A percentile compares a stretch with the other conserved stretches of the same genome.
Evolutionary conservation across 2,113 vertebrate species (phyloP).

Genomic region (Mustelus asterias): DNA sequence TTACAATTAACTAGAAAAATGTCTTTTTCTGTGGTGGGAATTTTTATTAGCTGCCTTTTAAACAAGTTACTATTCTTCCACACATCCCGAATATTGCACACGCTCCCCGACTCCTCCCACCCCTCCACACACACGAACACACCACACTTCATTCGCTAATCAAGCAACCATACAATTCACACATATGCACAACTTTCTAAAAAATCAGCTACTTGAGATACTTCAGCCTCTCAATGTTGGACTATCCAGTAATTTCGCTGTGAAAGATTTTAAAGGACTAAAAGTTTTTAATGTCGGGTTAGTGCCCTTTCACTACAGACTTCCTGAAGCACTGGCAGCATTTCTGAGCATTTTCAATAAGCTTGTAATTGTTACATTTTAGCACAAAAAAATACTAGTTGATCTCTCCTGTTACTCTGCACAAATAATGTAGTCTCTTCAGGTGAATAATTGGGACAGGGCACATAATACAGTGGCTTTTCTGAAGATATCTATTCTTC

Average conservation of each 20-base stretch:
- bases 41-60: conserved; percentile 24
- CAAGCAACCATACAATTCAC: not conserved
- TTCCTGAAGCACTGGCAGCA: not conserved
- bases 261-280: not conserved
- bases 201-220: not conserved
- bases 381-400: not conserved
- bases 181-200: not conserved
- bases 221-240: not conserved
- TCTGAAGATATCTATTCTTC: not conserved
- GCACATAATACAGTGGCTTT: not conserved
- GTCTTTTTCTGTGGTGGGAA: not conserved
- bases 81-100: not conserved
- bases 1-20: not conserved
- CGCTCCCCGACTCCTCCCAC: not conserved
- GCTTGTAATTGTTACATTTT: not conserved
- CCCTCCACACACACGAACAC: not conserved
- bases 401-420: not conserved
- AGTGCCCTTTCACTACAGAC: not conserved
- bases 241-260: not conserved
- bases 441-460: not conserved
- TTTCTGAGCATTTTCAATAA: not conserved
- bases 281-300: not conserved
- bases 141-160: not conserved
- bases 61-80: not conserved
- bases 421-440: not conserved